Percentiles rank a stretch among this genome's conserved stretches.
These are phyloP conservation scores for Caloenas nicobarica DNA, from an alignment of 2,113 vertebrate species.

Conservation along the genomic window DNA sequence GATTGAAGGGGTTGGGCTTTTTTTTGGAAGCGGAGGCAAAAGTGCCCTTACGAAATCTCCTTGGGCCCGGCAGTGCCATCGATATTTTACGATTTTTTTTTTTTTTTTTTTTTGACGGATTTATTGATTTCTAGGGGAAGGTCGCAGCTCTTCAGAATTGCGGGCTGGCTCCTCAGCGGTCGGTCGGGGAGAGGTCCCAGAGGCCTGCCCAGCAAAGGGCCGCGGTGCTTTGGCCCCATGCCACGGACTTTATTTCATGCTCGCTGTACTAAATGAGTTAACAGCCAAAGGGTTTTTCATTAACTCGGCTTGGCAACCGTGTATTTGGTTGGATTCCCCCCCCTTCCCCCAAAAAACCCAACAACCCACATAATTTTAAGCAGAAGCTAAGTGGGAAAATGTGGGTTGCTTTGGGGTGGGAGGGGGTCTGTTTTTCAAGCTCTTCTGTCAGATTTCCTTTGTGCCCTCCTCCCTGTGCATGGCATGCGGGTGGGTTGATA, in stretches of 20 bases:
- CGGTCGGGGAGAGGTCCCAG: neutral
- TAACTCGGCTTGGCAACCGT: conserved; percentile 65
- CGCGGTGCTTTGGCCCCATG: conserved; percentile 13
- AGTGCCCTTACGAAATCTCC: neutral
- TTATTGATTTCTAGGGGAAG: neutral
- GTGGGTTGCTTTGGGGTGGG: neutral
- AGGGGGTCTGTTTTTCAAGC: neutral
- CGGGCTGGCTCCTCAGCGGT: neutral
- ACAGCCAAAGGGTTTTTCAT: conserved; percentile 70
- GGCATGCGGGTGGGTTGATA: neutral
- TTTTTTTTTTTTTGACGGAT: neutral
- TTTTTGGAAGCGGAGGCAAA: neutral
- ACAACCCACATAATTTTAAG: neutral
- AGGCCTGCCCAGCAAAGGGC: conserved; percentile 2
- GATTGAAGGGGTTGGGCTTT: neutral
- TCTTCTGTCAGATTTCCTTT: neutral
- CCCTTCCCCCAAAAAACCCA: neutral
- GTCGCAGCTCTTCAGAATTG: neutral
- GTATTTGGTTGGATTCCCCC: neutral
- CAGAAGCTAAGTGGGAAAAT: neutral
- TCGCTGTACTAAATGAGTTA: conserved; percentile 67
- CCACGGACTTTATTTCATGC: conserved; percentile 55
- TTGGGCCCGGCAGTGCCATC: neutral
- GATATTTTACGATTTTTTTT: neutral
- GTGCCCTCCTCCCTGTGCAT: rapidly evolving